Evolutionary conservation across 2,113 vertebrate genomes (phyloP), one percentile per base, ranked within the genome.

Genomic region (Silurus meridionalis): DNA sequence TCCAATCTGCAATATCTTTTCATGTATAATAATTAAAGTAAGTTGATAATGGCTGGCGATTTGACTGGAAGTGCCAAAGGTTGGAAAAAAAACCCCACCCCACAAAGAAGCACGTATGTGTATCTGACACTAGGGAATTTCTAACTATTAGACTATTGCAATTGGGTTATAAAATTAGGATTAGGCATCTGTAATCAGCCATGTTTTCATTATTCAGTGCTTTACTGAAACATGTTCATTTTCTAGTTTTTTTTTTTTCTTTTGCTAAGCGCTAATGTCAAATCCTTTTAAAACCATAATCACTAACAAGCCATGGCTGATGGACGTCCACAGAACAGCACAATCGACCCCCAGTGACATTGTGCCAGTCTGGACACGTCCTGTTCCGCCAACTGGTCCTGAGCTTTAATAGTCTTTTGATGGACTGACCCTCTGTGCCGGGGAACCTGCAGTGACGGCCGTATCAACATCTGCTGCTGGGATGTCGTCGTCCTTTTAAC

Each of bases 401-500:
- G 89, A 87, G 85, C 87, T 89, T 91, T 93, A 92, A 92, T 92
- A 88, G 89, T 69, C 71, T 90, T 93, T 92, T 93, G 91, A 94
- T 92, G 92, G 87, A 88, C 83, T 69, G 83, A 82, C 91, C 90
- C 90, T 91, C 89, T 87, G 90, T 90, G 67, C 19, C 67, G 5
- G 53, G 11, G 48, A 71, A 74, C 63, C 74, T 2, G 71, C 72
- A 89, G 87, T n/a, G 71, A 87, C 71, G 28, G 55, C 74, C 85
- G 88, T 78, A 75, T 80, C 89, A 93, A 91, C 92, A 93, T 93
- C 93, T 94, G 92, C 91, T 91, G 91, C 89, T 83, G 89, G 87
- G 82, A 69, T 69, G 66, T 46, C 55, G 6, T 1, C 0, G 63
- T 86, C 71, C 74, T 71, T 83, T 69, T 80, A 80, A 83, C 82